phyloP scores from a whole-genome alignment of 2,888 invertebrate species.

The Koerneria pararmatus region DNA sequence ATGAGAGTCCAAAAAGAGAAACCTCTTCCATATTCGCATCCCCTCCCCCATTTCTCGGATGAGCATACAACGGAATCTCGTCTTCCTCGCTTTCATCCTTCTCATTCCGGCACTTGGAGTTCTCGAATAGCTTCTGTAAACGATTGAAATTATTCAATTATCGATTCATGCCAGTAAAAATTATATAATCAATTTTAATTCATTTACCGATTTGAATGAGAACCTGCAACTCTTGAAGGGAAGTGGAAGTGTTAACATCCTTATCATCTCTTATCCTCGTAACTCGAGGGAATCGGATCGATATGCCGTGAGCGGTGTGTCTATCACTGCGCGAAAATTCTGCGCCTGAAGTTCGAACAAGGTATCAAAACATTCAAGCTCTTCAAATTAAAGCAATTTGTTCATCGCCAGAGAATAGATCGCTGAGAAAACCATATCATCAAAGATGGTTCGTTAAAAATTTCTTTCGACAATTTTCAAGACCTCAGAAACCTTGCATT shows the following conservation, averaged over 20 bases:
- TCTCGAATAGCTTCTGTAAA: constrained; percentile 58
- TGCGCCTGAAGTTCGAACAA: too few species aligned
- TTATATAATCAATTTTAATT: not conserved
- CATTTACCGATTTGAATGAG: not conserved
- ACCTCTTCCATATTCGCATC: constrained; percentile 20
- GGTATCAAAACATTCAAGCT: too few species aligned
- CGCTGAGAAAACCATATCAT: too few species aligned
- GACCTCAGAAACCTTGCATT: too few species aligned
- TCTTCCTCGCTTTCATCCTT: constrained; percentile 44
- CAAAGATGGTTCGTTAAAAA: too few species aligned
- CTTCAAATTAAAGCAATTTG: too few species aligned
- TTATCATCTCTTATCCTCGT: constrained; percentile 75
- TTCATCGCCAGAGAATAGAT: too few species aligned
- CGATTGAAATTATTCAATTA: not conserved
- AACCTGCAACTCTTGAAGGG: constrained; percentile 71
- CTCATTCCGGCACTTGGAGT: constrained; percentile 60
- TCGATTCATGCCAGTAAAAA: not conserved
- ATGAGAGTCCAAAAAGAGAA: not conserved
- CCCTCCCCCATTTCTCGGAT: constrained; percentile 13
- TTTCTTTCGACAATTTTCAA: too few species aligned
- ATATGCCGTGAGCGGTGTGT: constrained; percentile 88
- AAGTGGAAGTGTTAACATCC: constrained; percentile 78
- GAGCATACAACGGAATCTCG: constrained; percentile 31
- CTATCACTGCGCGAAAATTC: constrained; percentile 67
- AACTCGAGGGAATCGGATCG: constrained; percentile 83